phyloP scores from a whole-genome alignment of 2,113 vertebrate species.

The Dipodomys merriami region DNA sequence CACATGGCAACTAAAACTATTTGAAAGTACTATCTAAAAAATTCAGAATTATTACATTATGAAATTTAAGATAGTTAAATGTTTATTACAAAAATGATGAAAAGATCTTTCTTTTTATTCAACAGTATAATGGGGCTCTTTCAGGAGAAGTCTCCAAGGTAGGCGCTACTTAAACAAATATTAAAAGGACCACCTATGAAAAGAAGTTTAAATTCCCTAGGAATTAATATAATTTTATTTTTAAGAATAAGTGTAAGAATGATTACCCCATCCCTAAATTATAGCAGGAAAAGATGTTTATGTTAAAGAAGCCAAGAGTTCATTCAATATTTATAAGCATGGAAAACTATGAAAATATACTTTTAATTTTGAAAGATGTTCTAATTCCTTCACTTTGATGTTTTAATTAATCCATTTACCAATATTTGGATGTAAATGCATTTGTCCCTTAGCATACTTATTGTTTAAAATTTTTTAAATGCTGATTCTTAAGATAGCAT shows the following conservation, averaged over 20 bases:
- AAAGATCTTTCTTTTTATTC: not conserved
- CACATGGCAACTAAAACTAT: not conserved
- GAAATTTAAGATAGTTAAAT: slow-evolving; percentile 2
- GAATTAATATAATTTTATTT: slow-evolving; percentile 65
- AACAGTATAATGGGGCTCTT: not conserved
- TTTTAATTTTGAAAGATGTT: slow-evolving; percentile 19
- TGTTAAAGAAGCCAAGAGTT: not conserved
- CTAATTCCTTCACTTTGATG: not conserved
- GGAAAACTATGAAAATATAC: slow-evolving; percentile 15
- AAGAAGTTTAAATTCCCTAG: slow-evolving; percentile 39
- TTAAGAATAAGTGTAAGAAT: slow-evolving; percentile 66
- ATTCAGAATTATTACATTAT: slow-evolving; percentile 44
- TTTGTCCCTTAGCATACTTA: not conserved
- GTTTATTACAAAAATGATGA: slow-evolving; percentile 40
- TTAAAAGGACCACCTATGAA: slow-evolving; percentile 61
- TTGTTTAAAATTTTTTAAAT: not conserved
- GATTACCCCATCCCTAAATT: slow-evolving; percentile 43
- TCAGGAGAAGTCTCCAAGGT: slow-evolving; percentile 36
- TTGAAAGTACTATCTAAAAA: slow-evolving; percentile 6
- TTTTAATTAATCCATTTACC: not conserved
- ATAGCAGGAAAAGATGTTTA: slow-evolving; percentile 41
- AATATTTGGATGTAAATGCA: not conserved
- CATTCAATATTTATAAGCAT: not conserved
- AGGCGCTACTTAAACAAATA: slow-evolving; percentile 34
- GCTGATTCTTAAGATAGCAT: not conserved